A percentile compares a stretch with the other conserved stretches of the same genome.
phyloP scores from a whole-genome alignment of 1,140 invertebrate species.

The Riptortus pedestris region DNA sequence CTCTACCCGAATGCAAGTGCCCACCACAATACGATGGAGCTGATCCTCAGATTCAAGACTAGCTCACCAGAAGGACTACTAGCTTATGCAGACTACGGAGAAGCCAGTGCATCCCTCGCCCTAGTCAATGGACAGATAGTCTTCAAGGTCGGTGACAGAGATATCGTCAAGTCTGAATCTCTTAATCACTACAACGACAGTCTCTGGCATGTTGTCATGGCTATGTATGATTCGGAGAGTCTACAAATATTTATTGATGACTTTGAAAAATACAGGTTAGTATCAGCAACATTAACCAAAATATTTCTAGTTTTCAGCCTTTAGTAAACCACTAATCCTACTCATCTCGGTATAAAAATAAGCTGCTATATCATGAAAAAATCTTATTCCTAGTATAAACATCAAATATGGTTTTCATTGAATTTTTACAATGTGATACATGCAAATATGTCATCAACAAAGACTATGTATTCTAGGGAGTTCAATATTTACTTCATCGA shows the following conservation, averaged over 20 bases:
- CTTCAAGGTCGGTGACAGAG: slow-evolving; percentile 52
- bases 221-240: slow-evolving; percentile 52
- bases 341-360: no score
- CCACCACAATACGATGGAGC: slow-evolving; percentile 47
- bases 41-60: slow-evolving; percentile 86
- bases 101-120: slow-evolving; percentile 52
- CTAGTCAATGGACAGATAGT: slow-evolving; percentile 57
- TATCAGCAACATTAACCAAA: no score
- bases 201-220: slow-evolving; percentile 85
- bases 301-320: no score
- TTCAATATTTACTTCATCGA: no score
- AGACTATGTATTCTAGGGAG: no score
- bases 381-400: no score
- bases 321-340: no score
- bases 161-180: slow-evolving; percentile 44
- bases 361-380: no score
- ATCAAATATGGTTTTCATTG: no score
- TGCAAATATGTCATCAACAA: no score
- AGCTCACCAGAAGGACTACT: slow-evolving; percentile 62
- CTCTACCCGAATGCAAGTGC: slow-evolving; percentile 47
- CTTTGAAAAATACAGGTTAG: slow-evolving; percentile 51
- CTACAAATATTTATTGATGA: slow-evolving; percentile 73
- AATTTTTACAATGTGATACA: no score
- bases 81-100: slow-evolving; percentile 57
- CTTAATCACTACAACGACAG: slow-evolving; percentile 68